A percentile compares a stretch with the other conserved stretches of the same genome.
Conservation (phyloP, 2,888 invertebrate species). For the Mechanitis messenoides region DNA sequence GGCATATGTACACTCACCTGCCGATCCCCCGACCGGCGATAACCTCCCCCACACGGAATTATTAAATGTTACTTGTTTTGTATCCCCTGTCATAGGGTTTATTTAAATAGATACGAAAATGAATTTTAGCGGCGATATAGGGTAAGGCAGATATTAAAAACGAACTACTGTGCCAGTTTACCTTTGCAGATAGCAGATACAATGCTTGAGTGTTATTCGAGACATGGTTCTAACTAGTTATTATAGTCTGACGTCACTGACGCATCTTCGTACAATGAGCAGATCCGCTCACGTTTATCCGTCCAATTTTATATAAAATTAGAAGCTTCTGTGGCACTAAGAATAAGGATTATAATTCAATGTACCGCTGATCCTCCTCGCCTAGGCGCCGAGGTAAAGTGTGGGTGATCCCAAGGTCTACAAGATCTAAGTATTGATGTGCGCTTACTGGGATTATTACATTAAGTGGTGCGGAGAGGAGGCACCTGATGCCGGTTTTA, state of each 20-base stretch:
- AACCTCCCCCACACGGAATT: constrained; percentile 57
- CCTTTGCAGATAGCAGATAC: no score
- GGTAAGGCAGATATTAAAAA: background rate
- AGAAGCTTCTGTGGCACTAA: constrained; percentile 9
- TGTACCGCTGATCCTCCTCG: constrained; percentile 8
- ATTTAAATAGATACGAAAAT: constrained; percentile 20
- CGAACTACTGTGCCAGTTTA: no score
- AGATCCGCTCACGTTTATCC: constrained; percentile 17
- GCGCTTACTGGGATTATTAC: constrained; percentile 27
- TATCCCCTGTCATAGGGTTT: constrained; percentile 34
- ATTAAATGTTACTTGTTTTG: constrained; percentile 70
- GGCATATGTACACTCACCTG: constrained; percentile 72
- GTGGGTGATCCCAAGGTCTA: constrained; percentile 32
- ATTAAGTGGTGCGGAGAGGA: constrained; percentile 23
- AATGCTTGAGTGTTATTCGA: no score
- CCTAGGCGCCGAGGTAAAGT: constrained; percentile 19
- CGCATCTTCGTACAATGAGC: constrained; percentile 24
- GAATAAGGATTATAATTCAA: constrained; percentile 21
- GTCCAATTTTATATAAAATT: background rate
- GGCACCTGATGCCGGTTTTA: constrained; percentile 24
- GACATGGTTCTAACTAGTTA: background rate
- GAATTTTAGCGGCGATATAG: constrained; percentile 18
- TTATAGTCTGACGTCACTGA: constrained; percentile 6
- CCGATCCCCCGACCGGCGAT: constrained; percentile 46
- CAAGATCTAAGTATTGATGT: constrained; percentile 26